Evolutionary conservation across 2,113 vertebrate genomes (phyloP).

Genomic region (Oceanites oceanicus): DNA sequence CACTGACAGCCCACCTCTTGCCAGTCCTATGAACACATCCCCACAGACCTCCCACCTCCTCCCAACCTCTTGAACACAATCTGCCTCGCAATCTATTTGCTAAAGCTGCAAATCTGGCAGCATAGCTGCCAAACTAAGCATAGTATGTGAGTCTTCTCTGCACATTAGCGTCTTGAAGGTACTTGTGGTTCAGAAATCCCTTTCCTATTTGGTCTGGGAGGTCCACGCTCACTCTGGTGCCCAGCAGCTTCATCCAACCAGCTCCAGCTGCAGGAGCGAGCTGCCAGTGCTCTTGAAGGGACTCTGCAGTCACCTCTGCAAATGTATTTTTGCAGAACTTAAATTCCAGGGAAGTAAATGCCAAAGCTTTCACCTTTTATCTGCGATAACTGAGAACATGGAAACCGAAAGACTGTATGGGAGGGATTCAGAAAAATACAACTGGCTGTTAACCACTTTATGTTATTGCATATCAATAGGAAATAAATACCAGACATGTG

Average conservation of each 20-base stretch:
- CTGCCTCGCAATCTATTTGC: no score
- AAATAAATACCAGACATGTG: not conserved
- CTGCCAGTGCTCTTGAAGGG: not conserved
- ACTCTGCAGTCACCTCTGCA: not conserved
- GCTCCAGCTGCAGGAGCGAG: not conserved
- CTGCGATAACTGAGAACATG: not conserved
- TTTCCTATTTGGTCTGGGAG: not conserved
- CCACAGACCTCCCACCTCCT: not conserved
- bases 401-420: not conserved
- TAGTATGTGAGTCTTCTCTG: not conserved
- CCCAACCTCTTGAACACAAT: not conserved
- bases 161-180: not conserved
- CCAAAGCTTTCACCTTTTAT: not conserved
- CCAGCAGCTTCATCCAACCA: not conserved
- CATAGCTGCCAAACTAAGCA: accelerated
- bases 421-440: not conserved
- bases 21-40: accelerated
- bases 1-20: not conserved
- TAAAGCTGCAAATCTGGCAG: not conserved
- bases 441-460: not conserved
- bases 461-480: not conserved
- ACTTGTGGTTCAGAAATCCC: not conserved
- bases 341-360: not conserved
- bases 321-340: not conserved
- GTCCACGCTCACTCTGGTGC: not conserved